Evolutionary conservation across 2,113 vertebrate genomes (phyloP).

Genomic region (Menura novaehollandiae): DNA sequence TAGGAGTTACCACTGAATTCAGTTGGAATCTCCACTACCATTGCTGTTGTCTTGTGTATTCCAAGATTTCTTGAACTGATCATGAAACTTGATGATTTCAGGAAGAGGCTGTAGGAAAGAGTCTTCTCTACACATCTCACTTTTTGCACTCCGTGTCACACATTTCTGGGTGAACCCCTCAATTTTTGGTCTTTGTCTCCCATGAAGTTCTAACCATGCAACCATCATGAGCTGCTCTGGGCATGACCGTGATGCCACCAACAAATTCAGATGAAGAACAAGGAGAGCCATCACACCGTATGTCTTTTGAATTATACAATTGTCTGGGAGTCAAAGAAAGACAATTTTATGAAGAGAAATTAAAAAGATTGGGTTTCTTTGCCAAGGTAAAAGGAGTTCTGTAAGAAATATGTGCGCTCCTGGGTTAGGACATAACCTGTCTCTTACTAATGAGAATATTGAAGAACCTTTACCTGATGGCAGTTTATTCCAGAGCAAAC

Average conservation of each 20-base stretch:
- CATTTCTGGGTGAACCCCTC: neutral
- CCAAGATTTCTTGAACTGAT: neutral
- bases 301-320: neutral
- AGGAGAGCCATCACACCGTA: neutral
- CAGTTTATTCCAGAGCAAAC: neutral
- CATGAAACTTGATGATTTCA: neutral
- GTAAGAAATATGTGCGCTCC: neutral
- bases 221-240: neutral
- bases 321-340: neutral
- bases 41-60: neutral
- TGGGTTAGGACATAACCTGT: neutral
- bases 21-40: neutral
- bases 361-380: neutral
- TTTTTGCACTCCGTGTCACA: neutral
- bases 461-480: neutral
- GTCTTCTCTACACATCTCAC: neutral
- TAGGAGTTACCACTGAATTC: neutral
- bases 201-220: neutral
- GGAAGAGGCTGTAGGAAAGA: neutral
- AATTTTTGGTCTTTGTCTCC: neutral
- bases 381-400: neutral
- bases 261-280: neutral
- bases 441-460: neutral
- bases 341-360: neutral
- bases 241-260: fast-evolving